A percentile compares a stretch with the other conserved stretches of the same genome.
These are phyloP conservation scores for Ichneumoninae sp. DNA, from an alignment of 2,888 invertebrate species.

Conservation along the genomic window DNA sequence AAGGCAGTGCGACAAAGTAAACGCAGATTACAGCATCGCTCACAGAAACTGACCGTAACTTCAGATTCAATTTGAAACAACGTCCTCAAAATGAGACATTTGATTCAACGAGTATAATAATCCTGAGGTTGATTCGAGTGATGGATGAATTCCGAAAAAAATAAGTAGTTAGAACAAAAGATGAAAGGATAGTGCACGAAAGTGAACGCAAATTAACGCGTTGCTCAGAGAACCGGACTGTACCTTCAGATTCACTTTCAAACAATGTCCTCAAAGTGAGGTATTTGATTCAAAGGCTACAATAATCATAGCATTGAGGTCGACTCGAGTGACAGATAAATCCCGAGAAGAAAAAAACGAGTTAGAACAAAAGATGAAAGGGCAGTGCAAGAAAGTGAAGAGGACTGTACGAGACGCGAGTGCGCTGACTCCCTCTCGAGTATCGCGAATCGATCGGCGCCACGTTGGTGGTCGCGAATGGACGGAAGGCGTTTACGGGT, in stretches of 20 bases:
- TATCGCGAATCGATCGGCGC: slow-evolving; percentile 77
- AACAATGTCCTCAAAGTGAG: background rate
- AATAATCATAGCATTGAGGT: background rate
- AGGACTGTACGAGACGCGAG: slow-evolving; percentile 18
- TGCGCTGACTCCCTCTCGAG: slow-evolving; percentile 51
- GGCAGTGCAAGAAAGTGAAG: background rate
- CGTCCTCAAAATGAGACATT: background rate
- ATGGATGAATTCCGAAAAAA: background rate
- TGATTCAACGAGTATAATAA: background rate
- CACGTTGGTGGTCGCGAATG: slow-evolving; percentile 76
- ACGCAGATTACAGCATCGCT: background rate
- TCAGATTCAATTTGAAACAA: background rate
- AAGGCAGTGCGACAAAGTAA: too few relatives aligned
- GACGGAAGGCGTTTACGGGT: slow-evolving; percentile 19
- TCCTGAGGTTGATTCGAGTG: background rate
- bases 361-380: background rate
- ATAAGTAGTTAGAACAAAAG: background rate
- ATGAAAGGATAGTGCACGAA: background rate
- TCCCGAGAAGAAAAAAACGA: too few relatives aligned
- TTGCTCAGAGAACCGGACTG: background rate
- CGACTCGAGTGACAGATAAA: background rate
- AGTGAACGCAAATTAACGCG: background rate
- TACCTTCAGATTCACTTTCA: background rate
- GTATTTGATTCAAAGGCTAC: background rate
- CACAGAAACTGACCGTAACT: background rate